Conservation (phyloP, 2,113 vertebrate species). For the Brachyistius frenatus region DNA sequence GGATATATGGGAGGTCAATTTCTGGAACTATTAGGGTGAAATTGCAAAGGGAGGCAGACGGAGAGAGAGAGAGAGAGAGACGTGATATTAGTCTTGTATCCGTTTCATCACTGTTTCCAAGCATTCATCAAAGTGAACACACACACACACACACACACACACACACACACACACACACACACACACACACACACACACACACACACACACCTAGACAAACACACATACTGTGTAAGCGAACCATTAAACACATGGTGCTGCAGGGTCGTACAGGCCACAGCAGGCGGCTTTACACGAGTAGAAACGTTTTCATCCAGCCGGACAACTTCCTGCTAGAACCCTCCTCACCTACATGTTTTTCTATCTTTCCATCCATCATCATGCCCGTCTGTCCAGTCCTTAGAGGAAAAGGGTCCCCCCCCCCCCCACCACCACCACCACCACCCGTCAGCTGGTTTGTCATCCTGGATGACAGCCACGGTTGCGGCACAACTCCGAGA, state of each 20-base stretch:
- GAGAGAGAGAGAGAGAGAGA: slow-evolving; percentile 28
- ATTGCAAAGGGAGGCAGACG: slow-evolving; percentile 68
- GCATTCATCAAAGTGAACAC: slow-evolving; percentile 52
- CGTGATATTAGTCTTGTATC: slow-evolving; percentile 57
- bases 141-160: slow-evolving; percentile 11
- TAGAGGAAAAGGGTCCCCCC: neutral
- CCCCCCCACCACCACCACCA: neutral
- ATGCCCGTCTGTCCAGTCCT: neutral
- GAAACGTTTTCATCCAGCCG: slow-evolving; percentile 57
- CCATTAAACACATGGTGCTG: slow-evolving; percentile 37
- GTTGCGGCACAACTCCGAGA: slow-evolving; percentile 37
- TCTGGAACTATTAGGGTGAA: slow-evolving; percentile 75
- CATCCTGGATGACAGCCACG: slow-evolving; percentile 64
- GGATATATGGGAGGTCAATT: slow-evolving; percentile 79
- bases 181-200: slow-evolving; percentile 13
- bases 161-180: slow-evolving; percentile 38
- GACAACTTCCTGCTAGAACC: neutral
- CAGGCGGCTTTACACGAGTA: slow-evolving; percentile 42
- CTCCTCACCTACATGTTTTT: neutral
- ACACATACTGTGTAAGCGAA: slow-evolving; percentile 14
- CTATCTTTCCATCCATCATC: slow-evolving; percentile 1
- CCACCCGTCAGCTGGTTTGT: slow-evolving; percentile 44
- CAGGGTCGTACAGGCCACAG: slow-evolving; percentile 32
- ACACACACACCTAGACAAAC: slow-evolving; percentile 36
- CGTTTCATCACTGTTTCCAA: slow-evolving; percentile 60